Evolutionary conservation across 2,113 vertebrate genomes (phyloP), one percentile per base, ranked within the genome.

Genomic region (Otis tarda): DNA sequence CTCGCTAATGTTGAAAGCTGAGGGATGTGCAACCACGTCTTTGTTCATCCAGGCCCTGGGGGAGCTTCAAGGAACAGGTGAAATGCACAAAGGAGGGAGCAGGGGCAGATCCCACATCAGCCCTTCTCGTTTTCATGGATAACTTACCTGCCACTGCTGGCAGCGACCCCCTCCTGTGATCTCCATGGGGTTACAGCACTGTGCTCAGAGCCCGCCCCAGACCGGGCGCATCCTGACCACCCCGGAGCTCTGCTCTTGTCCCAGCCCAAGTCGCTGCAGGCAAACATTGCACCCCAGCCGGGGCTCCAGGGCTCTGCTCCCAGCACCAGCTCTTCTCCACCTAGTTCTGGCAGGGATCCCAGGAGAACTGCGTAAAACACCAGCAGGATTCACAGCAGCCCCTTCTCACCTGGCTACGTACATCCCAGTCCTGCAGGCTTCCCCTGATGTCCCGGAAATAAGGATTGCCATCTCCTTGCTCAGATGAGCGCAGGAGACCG

Each of bases 151-250:
- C 71, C 28, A 22, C 24, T 0, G 1, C 21, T 1, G 3, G 64
- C 1, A 71, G 52, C 0, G 10, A 10, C 25, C 22, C 37, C 35
- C 60, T 91, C 78, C 43, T 45, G 61, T 76, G 87, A 92, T 45
- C 59, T 95, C 83, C 59, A 2, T 1, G 11, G 78, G 68, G 39
- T 56, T 23, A 25, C 39, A 61, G 63, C 1, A 0, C 78, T 20
- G 27, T 37, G 73, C 53, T 19, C 33, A 17, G 45, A 76, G 6
- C 35, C 68, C 50, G 88, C 14, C 41, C 49, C 20, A 27, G 18
- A 16, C 18, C 1, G 2, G 75, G 37, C 2, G 0, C 65, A 56
- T 17, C 79, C 63, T 22, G 15, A 49, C 21, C 0, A 0, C 30
- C 9, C 45, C 0, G 0, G 17, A 69, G 65, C 60, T 89, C 25